phyloP scores from a whole-genome alignment of 1,140 invertebrate genomes.

The Apocrypta bakeri region DNA sequence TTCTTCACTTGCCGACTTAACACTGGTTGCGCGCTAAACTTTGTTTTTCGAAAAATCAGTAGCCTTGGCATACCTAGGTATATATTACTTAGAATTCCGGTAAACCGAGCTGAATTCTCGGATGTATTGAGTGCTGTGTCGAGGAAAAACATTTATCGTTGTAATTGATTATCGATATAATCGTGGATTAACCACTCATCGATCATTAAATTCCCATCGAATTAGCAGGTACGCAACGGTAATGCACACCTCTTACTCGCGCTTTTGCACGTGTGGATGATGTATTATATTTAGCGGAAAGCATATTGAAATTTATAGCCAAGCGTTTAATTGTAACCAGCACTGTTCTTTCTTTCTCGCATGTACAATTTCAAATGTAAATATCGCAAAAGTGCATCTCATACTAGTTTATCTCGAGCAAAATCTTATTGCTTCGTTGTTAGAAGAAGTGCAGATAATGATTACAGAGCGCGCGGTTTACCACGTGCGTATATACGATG shows the following conservation, averaged over 20 bases:
- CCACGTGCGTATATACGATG: background rate
- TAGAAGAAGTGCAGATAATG: background rate
- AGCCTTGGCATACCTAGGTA: no score
- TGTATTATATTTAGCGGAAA: slow-evolving; percentile 8
- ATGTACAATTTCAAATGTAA: background rate
- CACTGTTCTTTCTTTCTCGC: background rate
- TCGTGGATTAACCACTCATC: background rate
- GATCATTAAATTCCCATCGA: slow-evolving; percentile 31
- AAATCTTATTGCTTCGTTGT: background rate
- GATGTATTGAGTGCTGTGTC: no score
- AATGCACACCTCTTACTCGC: background rate
- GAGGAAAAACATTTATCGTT: slow-evolving; percentile 23
- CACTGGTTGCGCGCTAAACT: background rate
- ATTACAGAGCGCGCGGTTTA: background rate
- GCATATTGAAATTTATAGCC: slow-evolving; percentile 9
- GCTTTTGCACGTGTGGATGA: background rate
- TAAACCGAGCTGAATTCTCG: no score
- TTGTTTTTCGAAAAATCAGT: background rate
- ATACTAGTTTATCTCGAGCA: background rate
- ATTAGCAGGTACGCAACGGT: slow-evolving; percentile 37
- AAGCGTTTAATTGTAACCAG: slow-evolving; percentile 29
- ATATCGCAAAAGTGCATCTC: background rate
- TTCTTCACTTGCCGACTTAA: background rate
- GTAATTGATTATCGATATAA: slow-evolving; percentile 42
- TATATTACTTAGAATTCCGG: no score